These are phyloP conservation scores for Malurus cyaneus DNA, from an alignment of 2,113 vertebrate species.

Conservation along the genomic window DNA sequence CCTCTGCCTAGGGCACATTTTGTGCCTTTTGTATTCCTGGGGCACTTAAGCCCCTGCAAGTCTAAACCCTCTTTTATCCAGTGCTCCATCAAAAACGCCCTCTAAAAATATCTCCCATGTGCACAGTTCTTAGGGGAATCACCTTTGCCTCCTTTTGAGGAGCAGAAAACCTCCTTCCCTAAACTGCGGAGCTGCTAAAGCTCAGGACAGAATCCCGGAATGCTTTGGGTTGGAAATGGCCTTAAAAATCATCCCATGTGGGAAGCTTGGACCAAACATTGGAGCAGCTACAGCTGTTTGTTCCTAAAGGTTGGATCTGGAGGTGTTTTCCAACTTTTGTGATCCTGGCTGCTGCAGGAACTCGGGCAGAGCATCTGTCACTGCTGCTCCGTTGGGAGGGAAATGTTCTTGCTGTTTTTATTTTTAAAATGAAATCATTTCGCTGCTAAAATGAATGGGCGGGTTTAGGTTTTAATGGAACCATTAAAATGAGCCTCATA, in stretches of 20 bases:
- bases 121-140: not conserved
- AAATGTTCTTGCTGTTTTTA: not conserved
- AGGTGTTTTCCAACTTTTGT: fast-evolving
- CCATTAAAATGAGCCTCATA: not conserved
- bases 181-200: not conserved
- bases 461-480: not conserved
- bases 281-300: not conserved
- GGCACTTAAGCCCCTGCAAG: conserved; percentile 8
- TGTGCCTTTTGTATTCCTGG: not conserved
- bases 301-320: not conserved
- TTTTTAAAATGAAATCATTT: not conserved
- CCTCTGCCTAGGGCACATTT: not conserved
- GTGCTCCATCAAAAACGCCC: not conserved
- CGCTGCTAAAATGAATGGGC: fast-evolving
- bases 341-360: not conserved
- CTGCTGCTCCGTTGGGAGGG: not conserved
- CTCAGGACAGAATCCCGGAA: not conserved
- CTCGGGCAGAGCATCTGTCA: fast-evolving
- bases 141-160: not conserved
- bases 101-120: not conserved
- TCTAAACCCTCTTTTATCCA: not conserved
- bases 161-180: not conserved
- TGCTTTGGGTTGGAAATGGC: not conserved
- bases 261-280: not conserved
- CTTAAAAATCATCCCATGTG: not conserved